Conservation (phyloP, 2,113 vertebrate species). For the Apus apus region DNA sequence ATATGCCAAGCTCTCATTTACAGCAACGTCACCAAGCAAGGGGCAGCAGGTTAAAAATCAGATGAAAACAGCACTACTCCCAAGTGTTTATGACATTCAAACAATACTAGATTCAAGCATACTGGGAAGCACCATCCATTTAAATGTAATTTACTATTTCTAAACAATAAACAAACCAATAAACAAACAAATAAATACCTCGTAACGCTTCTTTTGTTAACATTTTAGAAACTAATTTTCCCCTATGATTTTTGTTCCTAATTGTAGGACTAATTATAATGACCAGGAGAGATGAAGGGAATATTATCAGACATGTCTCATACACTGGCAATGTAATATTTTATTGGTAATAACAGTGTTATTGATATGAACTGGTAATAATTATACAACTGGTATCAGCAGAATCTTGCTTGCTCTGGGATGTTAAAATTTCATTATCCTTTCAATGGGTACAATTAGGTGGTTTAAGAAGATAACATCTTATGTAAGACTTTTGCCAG, state of each 20-base stretch:
- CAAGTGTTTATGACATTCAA: neutral
- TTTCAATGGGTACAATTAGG: neutral
- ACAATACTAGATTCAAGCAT: neutral
- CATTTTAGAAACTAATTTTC: neutral
- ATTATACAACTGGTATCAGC: neutral
- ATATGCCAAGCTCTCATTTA: neutral
- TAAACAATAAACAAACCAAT: neutral
- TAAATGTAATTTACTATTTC: neutral
- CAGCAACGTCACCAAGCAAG: neutral
- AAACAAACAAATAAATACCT: neutral
- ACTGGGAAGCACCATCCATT: neutral
- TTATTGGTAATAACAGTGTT: neutral
- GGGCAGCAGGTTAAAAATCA: slow-evolving; percentile 1
- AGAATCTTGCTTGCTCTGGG: neutral
- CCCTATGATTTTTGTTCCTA: neutral
- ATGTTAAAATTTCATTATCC: neutral
- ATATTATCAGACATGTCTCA: neutral
- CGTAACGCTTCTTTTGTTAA: neutral
- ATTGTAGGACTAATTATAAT: neutral
- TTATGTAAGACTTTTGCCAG: neutral
- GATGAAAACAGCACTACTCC: neutral
- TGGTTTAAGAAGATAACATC: neutral
- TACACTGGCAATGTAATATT: neutral
- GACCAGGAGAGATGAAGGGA: neutral
- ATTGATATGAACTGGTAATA: neutral